Evolutionary conservation across 2,888 invertebrate species (phyloP).

Genomic region (Dryomyza anilis): DNA sequence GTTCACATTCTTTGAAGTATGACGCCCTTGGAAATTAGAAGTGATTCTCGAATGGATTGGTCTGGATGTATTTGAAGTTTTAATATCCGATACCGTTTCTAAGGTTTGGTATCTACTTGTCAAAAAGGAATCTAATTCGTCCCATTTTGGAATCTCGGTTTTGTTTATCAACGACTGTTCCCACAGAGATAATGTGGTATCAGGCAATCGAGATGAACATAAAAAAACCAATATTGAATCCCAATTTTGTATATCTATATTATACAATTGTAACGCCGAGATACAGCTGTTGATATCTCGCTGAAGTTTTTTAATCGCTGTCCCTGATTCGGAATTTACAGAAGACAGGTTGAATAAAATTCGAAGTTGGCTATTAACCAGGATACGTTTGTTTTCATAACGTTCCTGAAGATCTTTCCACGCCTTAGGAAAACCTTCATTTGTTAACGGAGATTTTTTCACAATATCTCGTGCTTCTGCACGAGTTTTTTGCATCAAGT

Average conservation of each 20-base stretch:
- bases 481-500: constrained; percentile 3
- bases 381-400: neutral
- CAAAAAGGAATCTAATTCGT: no score
- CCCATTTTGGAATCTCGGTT: neutral
- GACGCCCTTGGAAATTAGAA: no score
- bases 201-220: neutral
- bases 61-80: no score
- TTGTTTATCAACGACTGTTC: neutral
- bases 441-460: constrained; percentile 2
- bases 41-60: no score
- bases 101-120: no score
- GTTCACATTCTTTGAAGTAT: no score
- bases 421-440: constrained; percentile 2
- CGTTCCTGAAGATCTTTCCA: neutral
- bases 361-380: constrained; percentile 13
- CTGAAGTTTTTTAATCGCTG: neutral
- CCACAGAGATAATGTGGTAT: neutral
- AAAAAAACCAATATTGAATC: neutral
- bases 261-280: constrained; percentile 10
- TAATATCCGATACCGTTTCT: no score
- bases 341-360: constrained; percentile 13
- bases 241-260: constrained; percentile 7
- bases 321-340: constrained; percentile 15
- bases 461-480: neutral
- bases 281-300: constrained; percentile 28